Conservation (phyloP, 1,140 invertebrate genomes). For the Brachionus manjavacas region DNA sequence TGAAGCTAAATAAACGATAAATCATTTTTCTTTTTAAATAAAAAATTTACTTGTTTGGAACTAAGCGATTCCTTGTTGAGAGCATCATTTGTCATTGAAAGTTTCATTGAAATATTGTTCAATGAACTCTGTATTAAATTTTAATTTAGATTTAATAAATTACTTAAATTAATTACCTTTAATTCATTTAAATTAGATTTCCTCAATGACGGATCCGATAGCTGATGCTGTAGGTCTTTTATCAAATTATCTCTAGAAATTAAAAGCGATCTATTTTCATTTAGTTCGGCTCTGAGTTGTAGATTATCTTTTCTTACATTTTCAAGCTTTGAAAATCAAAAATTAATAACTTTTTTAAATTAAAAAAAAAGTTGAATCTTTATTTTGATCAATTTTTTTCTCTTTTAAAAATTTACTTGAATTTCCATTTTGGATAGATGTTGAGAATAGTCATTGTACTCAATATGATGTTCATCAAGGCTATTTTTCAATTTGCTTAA, state of each 20-base stretch:
- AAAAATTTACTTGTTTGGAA: neutral
- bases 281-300: constrained; percentile 23
- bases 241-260: constrained; percentile 20
- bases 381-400: neutral
- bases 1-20: neutral
- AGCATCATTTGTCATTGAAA: constrained; percentile 23
- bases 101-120: neutral
- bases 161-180: neutral
- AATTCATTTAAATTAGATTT: constrained; percentile 23
- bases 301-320: constrained; percentile 33
- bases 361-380: no score
- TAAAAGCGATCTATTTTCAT: neutral
- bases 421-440: neutral
- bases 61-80: neutral
- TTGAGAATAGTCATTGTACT: neutral
- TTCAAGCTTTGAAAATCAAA: neutral
- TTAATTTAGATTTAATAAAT: neutral
- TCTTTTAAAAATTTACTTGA: neutral
- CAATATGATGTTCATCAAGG: neutral
- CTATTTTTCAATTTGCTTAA: neutral
- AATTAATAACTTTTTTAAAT: no score
- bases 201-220: constrained; percentile 5
- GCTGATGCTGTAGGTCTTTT: neutral
- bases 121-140: neutral
- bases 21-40: neutral